Percentiles rank a stretch among this genome's conserved stretches.
These are phyloP conservation scores for Leptopilina syphax DNA, from an alignment of 2,888 invertebrate species.

Conservation along the genomic window DNA sequence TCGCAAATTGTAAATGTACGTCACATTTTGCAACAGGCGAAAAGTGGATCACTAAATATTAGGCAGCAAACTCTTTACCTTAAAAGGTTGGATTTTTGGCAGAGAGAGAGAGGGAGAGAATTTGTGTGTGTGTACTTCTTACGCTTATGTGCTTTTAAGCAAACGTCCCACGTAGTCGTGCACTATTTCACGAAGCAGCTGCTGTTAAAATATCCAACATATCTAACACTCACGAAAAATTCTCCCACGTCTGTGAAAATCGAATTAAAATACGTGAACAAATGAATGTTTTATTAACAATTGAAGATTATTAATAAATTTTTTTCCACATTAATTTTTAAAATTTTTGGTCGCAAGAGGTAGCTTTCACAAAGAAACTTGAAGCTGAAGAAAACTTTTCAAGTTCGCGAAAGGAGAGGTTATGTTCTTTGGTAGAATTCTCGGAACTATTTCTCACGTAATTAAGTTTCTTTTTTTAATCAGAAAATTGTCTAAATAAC, in stretches of 20 bases:
- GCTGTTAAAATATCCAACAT: slow-evolving; percentile 56
- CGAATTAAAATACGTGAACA: not conserved
- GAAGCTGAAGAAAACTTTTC: no score
- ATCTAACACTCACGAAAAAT: slow-evolving; percentile 25
- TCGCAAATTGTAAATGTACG: slow-evolving; percentile 18
- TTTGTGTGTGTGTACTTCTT: slow-evolving; percentile 43
- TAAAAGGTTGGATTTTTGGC: slow-evolving; percentile 21
- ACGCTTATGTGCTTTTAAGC: slow-evolving; percentile 52
- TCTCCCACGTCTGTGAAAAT: not conserved
- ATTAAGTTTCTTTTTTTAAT: no score
- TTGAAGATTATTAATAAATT: no score
- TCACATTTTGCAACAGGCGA: slow-evolving; percentile 21
- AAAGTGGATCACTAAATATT: slow-evolving; percentile 39
- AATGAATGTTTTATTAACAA: no score
- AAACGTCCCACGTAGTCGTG: slow-evolving; percentile 59
- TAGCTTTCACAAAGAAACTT: no score
- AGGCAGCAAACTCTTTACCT: slow-evolving; percentile 21
- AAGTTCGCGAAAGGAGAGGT: no score
- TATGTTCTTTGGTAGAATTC: no score
- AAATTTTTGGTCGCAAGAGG: no score
- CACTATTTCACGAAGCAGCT: slow-evolving; percentile 57
- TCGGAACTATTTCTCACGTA: no score
- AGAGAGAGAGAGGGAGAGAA: not conserved
- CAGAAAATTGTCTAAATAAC: no score
- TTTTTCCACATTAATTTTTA: no score